Evolutionary conservation across 2,888 invertebrate species (phyloP).

Genomic region (Entomobrya proxima): DNA sequence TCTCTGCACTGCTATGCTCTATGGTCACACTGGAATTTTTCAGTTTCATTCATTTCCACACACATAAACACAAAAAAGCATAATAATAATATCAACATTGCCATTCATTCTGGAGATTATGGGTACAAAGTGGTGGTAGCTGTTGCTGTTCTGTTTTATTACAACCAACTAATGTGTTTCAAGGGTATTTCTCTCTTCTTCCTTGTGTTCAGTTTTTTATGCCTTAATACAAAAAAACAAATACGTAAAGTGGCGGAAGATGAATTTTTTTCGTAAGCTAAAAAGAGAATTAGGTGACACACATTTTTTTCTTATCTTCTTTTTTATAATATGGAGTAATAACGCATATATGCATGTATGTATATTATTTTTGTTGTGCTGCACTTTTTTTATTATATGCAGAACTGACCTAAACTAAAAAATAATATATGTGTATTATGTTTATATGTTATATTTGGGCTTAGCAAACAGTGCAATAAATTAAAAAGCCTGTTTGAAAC

Average conservation of each 20-base stretch:
- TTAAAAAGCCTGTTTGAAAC: slow-evolving; percentile 17
- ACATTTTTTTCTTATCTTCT: slow-evolving; percentile 55
- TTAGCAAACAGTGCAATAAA: not conserved
- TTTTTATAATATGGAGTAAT: not conserved
- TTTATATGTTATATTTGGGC: not conserved
- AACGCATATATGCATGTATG: not conserved
- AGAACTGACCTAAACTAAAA: slow-evolving; percentile 61
- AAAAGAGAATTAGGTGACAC: slow-evolving; percentile 63
- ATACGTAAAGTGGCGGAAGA: slow-evolving; percentile 28
- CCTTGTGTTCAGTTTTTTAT: not conserved
- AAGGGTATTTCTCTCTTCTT: slow-evolving; percentile 50
- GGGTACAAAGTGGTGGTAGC: not conserved
- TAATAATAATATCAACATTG: not conserved
- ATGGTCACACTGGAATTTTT: slow-evolving; percentile 34
- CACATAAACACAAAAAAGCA: not conserved
- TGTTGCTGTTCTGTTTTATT: not conserved
- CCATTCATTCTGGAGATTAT: slow-evolving; percentile 27
- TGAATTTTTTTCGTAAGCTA: slow-evolving; percentile 60
- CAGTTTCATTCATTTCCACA: slow-evolving; percentile 44
- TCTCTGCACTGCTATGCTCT: not conserved
- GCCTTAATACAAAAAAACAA: slow-evolving; percentile 22
- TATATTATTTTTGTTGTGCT: not conserved
- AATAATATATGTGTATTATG: not conserved
- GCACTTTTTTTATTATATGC: slow-evolving; percentile 1
- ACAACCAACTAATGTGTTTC: slow-evolving; percentile 65